Evolutionary conservation across 92 coral and sea anemone species (phyloP), one percentile per base, ranked within the genome.

Genomic region (Epizoanthus ramosus): DNA sequence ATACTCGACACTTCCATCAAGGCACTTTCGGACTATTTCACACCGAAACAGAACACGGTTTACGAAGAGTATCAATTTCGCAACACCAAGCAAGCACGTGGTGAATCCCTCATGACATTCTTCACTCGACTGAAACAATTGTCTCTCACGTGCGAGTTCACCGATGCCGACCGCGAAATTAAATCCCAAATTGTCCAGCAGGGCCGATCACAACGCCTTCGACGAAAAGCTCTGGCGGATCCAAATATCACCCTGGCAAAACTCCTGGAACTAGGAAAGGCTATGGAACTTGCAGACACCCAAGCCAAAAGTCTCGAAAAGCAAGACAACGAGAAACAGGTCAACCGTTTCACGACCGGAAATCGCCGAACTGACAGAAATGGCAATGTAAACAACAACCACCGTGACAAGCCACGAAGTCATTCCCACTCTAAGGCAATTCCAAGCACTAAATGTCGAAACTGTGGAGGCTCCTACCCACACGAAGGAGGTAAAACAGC

Each of bases 131-230:
- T 83, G 45, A 83, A 83, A 57, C 79, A 82, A 54, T 43, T 82
- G 8, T 63, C 86, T 19, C 37, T 69, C 31, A 54, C 39, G 64
- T 83, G 86, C 47, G 79, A 83, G 18, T 83, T 70, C 64, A 52
- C 60, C 22, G 71, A 71, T 56, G 79, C 14, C 56, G 54, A 70
- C 33, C 60, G 79, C 8, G 86, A 84, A 84, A 84, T 84, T 8
- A 84, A 84, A 63, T 63, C 83, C 6, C 87, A 84, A 54, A 84
- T 83, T 7, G 57, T 83, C 15, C 86, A 83, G 47, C 64, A 79
- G 19, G 72, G 43, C 3, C 21, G 3, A 8, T 73, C 79, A 7
- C 18, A n/a, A 4, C 2, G 70, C 22, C 17, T 76, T 7, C n/a
- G 68, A 17, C 68, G 68, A 4, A 75, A 75, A 75, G 74, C 74